Conservation (phyloP, 2,888 invertebrate species). For the Stenodema calcarata region DNA sequence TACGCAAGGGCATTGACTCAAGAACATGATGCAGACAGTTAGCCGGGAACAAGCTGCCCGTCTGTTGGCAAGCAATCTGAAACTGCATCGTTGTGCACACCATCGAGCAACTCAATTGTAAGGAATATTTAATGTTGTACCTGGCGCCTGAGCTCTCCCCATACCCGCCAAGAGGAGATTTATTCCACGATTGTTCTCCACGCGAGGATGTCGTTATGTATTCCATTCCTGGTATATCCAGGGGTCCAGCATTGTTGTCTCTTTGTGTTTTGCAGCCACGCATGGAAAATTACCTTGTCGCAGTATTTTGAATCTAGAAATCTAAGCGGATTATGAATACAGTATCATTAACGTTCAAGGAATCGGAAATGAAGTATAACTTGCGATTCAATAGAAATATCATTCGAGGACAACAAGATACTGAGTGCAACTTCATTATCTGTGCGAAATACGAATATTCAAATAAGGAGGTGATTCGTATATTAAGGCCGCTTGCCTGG, state of each 20-base stretch:
- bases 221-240: not conserved
- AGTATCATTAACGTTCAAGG: not conserved
- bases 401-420: too few species aligned
- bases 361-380: not conserved
- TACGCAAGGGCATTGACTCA: slow-evolving; percentile 2
- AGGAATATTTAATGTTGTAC: slow-evolving; percentile 34
- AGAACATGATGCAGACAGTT: not conserved
- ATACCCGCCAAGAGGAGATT: not conserved
- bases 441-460: too few species aligned
- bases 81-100: slow-evolving; percentile 31
- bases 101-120: slow-evolving; percentile 31
- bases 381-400: too few species aligned
- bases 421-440: too few species aligned
- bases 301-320: not conserved
- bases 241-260: not conserved
- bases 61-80: slow-evolving; percentile 1
- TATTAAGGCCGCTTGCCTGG: too few species aligned
- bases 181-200: slow-evolving; percentile 39
- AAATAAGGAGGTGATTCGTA: too few species aligned
- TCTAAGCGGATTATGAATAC: not conserved
- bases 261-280: not conserved
- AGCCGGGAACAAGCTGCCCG: not conserved
- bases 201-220: slow-evolving; percentile 30
- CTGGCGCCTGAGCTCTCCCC: slow-evolving; percentile 10
- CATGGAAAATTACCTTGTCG: not conserved